A percentile compares a stretch with the other conserved stretches of the same genome.
Evolutionary conservation across 2,113 vertebrate genomes (phyloP).

Genomic region (Protobothrops mucrosquamatus): DNA sequence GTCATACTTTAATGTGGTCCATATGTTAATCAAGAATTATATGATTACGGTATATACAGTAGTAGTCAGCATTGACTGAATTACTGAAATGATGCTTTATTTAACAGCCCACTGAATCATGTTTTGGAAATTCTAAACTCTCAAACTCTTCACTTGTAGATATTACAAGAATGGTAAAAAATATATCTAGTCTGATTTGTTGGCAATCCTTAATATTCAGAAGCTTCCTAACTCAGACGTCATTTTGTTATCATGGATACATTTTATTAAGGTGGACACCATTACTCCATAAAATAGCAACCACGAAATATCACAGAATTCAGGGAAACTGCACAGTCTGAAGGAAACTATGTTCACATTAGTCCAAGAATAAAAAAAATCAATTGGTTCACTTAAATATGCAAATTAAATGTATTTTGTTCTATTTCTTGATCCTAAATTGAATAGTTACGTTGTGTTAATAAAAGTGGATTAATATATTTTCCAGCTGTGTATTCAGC

Average conservation of each 20-base stretch:
- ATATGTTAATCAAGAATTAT: not conserved
- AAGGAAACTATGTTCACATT: not conserved
- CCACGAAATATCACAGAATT: not conserved
- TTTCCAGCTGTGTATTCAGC: not conserved
- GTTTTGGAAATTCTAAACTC: not conserved
- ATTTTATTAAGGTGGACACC: not conserved
- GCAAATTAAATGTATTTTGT: not conserved
- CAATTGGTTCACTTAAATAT: not conserved
- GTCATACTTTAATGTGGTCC: not conserved
- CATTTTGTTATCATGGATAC: not conserved
- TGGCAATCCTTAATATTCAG: not conserved
- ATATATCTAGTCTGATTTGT: not conserved
- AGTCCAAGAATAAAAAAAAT: not conserved
- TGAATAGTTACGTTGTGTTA: not conserved
- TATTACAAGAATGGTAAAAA: not conserved
- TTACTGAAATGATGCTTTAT: not conserved
- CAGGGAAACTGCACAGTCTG: not conserved
- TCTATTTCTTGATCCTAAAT: not conserved
- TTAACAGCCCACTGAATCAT: not conserved
- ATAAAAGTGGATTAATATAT: not conserved
- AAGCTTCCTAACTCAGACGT: not conserved
- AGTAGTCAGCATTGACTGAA: not conserved
- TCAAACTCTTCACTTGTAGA: not conserved
- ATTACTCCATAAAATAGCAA: not conserved
- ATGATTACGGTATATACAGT: not conserved